A percentile compares a stretch with the other conserved stretches of the same genome.
Conservation (phyloP, 1,140 invertebrate species). For the Coptotermes formosanus region DNA sequence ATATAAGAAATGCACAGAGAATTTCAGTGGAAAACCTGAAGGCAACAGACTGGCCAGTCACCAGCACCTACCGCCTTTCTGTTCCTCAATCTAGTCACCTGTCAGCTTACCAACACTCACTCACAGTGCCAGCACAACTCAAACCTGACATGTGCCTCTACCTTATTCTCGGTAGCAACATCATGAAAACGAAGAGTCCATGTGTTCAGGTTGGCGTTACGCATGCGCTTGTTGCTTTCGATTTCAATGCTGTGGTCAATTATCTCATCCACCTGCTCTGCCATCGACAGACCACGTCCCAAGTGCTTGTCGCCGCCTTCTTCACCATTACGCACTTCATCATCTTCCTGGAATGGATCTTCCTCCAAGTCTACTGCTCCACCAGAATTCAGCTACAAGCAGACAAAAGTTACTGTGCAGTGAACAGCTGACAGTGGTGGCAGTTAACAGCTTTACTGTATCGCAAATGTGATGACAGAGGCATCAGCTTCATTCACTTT, state of each 20-base stretch:
- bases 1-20: too few relatives aligned
- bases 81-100: too few relatives aligned
- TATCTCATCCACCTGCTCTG: constrained; percentile 79
- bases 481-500: too few relatives aligned
- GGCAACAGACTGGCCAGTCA: too few relatives aligned
- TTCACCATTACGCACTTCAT: constrained; percentile 38
- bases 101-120: background rate
- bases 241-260: constrained; percentile 90
- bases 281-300: constrained; percentile 41
- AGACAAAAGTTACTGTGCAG: background rate
- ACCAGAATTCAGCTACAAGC: background rate
- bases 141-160: constrained; percentile 41
- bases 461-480: too few relatives aligned
- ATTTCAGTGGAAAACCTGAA: too few relatives aligned
- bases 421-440: too few relatives aligned
- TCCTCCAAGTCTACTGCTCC: background rate
- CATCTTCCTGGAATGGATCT: constrained; percentile 49
- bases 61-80: too few relatives aligned
- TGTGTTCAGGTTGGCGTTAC: constrained; percentile 79
- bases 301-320: constrained; percentile 40
- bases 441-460: too few relatives aligned
- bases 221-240: constrained; percentile 87
- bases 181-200: constrained; percentile 86
- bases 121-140: constrained; percentile 16
- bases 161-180: constrained; percentile 65